These are phyloP conservation scores for Drosophila subobscura DNA, from an alignment of 1,140 invertebrate species.

Conservation along the genomic window DNA sequence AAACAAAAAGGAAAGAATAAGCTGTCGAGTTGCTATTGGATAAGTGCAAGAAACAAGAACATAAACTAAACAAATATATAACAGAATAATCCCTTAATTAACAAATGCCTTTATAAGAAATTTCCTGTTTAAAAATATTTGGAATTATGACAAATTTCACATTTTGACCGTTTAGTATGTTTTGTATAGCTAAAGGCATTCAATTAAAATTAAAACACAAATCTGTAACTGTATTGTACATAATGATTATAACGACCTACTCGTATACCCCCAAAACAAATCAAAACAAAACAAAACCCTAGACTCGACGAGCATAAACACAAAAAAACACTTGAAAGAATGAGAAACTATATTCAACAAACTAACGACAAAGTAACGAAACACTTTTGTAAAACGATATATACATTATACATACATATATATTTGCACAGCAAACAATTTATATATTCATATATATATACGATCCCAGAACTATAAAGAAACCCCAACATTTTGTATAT, in stretches of 20 bases:
- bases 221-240: too few species aligned
- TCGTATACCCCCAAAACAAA: constrained; percentile 45
- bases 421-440: constrained; percentile 79
- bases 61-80: background rate
- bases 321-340: constrained; percentile 49
- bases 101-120: constrained; percentile 59
- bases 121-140: constrained; percentile 49
- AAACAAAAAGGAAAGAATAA: background rate
- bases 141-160: constrained; percentile 61
- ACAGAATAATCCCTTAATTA: constrained; percentile 7
- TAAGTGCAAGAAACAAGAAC: constrained; percentile 54
- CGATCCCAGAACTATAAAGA: constrained; percentile 51
- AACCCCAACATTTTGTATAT: constrained; percentile 75
- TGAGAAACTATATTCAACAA: constrained; percentile 44
- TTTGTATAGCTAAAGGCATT: constrained; percentile 61
- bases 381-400: constrained; percentile 76
- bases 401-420: constrained; percentile 82
- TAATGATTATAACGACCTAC: constrained; percentile 29
- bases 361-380: constrained; percentile 77
- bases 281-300: background rate
- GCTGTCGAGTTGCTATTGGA: constrained; percentile 46
- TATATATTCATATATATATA: constrained; percentile 69
- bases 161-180: constrained; percentile 42
- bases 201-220: constrained; percentile 9
- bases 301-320: constrained; percentile 60